A percentile compares a stretch with the other conserved stretches of the same genome.
Evolutionary conservation across 2,797 vertebrate genomes (phyloP).

Genomic region (Spatula clypeata): DNA sequence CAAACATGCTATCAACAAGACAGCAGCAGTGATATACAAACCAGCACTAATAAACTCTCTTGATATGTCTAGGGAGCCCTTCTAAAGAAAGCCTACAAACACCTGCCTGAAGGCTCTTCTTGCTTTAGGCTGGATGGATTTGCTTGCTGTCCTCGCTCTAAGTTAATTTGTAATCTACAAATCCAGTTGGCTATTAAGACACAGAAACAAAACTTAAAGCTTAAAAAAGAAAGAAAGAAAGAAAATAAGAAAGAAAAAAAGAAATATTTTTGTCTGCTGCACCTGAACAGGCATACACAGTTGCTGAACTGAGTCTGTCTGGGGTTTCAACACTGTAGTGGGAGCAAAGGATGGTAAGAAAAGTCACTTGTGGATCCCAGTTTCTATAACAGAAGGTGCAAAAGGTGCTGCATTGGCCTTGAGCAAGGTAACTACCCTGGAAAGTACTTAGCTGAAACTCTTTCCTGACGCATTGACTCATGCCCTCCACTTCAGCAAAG

Average conservation of each 20-base stretch:
- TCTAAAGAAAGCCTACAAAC: background rate
- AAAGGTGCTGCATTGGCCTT: background rate
- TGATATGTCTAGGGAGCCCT: background rate
- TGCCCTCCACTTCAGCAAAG: constrained; percentile 47
- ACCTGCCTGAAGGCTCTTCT: background rate
- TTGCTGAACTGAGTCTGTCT: background rate
- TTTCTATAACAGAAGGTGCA: background rate
- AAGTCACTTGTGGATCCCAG: background rate
- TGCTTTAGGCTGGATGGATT: background rate
- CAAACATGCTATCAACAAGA: background rate
- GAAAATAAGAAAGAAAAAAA: accelerated
- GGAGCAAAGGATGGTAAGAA: background rate
- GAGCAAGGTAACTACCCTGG: constrained; percentile 22
- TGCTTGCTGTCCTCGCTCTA: background rate
- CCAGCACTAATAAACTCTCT: background rate
- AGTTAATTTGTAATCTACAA: constrained; percentile 1
- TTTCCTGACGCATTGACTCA: constrained; percentile 50
- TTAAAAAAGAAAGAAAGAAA: accelerated
- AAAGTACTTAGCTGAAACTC: constrained; percentile 45
- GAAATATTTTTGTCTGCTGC: background rate
- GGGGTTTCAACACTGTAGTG: background rate
- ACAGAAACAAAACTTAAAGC: background rate
- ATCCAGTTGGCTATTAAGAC: background rate
- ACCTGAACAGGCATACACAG: accelerated
- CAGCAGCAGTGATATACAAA: background rate